A percentile compares a stretch with the other conserved stretches of the same genome.
phyloP scores from a whole-genome alignment of 2,113 vertebrate species.

The Calyptommatus sinebrachiatus region DNA sequence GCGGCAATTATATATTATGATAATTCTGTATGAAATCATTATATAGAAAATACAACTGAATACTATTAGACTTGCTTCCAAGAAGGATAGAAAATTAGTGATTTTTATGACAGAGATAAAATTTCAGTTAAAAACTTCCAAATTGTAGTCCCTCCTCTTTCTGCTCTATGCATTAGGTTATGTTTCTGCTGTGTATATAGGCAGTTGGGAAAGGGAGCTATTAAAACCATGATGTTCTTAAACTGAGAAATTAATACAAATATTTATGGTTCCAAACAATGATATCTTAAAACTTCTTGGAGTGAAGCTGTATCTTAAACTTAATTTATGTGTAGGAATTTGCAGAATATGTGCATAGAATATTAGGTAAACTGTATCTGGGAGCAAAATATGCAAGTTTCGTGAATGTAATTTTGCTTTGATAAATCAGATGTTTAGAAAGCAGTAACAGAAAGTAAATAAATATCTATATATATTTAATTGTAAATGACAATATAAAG shows the following conservation, averaged over 20 bases:
- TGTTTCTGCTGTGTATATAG: neutral
- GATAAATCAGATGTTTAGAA: slow-evolving; percentile 49
- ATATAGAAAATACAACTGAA: neutral
- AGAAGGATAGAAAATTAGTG: neutral
- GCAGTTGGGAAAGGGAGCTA: neutral
- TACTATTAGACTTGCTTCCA: neutral
- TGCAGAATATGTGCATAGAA: neutral
- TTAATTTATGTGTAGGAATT: neutral
- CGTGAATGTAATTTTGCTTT: slow-evolving; percentile 28
- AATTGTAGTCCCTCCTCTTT: neutral
- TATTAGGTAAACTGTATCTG: slow-evolving; percentile 27
- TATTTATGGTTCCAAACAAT: neutral
- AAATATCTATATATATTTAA: slow-evolving; percentile 20
- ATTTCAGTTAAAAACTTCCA: neutral
- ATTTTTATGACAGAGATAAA: neutral
- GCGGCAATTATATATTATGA: too few relatives aligned
- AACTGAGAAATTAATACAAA: neutral
- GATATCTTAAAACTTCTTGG: neutral
- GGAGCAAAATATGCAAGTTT: neutral
- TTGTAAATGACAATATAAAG: slow-evolving; percentile 61
- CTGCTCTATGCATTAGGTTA: neutral
- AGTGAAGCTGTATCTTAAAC: neutral
- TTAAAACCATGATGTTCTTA: neutral
- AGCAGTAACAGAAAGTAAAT: slow-evolving; percentile 43
- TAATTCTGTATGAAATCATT: neutral